Evolutionary conservation across 2,888 invertebrate species (phyloP), one percentile per base, ranked within the genome.

Genomic region (Himalopsyche kuldschensis): DNA sequence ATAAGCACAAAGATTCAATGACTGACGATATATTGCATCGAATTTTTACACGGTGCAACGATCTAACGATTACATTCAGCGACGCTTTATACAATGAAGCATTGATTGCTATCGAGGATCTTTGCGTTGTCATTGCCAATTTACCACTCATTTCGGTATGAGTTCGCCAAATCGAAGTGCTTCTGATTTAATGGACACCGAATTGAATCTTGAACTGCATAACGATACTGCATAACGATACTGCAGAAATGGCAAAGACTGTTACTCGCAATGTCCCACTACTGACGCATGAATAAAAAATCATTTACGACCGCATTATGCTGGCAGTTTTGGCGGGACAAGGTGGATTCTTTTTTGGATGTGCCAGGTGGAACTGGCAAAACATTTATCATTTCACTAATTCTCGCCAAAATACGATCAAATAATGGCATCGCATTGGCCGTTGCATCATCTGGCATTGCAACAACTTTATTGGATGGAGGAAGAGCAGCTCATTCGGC

Each of bases 91-190:
- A 87, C 85, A 88, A 88, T 86, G 86, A 87, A 86, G 87, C 87
- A 86, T 87, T 88, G 85, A 87, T 88, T 84, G 83, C 84, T 83
- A 87, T 88, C 41, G 87, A 87, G 85, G 87, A 88, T 87, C 85
- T 87, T 83, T 87, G 87, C 85, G 81, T 87, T 86, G 48, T 85
- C 75, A 86, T 87, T 86, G 84, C 85, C 78, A 87, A 87, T 15
- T 86, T 87, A 84, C 80, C 83, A 84, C 76, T 87, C 84, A 86
- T 87, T 87, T 87, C 85, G 87, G 87, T 85, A 87, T 87, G 87
- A 32, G 24, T 81, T 85, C 87, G 80, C 87, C 87, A 82, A 86
- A 87, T 86, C 86, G 86, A 82, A 78, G n/a, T 81, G 85, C 83
- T 83, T 24, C n/a, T 63, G 63, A 63, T 24, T n/a, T 63, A 20